Evolutionary conservation across 2,113 vertebrate species (phyloP), one percentile per base, ranked within the genome.

Genomic region (Cettia cetti): DNA sequence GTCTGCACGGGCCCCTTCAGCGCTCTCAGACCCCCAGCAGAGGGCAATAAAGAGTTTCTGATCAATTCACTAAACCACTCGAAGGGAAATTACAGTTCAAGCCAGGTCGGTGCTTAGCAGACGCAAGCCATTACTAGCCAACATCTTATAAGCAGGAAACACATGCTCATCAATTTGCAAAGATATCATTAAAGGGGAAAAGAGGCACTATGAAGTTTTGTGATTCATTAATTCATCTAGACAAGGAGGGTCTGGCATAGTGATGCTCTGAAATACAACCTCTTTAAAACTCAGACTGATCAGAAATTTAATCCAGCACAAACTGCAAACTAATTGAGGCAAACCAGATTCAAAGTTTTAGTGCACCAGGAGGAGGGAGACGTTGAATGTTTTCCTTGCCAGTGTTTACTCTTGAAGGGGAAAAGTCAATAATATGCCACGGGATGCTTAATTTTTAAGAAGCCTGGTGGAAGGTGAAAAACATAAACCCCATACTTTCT

Each of bases 21-120:
- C 39, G 96, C 94, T 76, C 87, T 71, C 33, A 61, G 78, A 53
- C 0, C 3, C 56, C 95, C 98, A 97, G 96, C 86, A 97, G 98
- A 97, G 98, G 98, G 97, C 97, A 98, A 69, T 83, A 50, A 44
- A 81, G 97, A 72, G 76, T 89, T 97, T 97, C 83, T 74, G 37
- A 89, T 96, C 40, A 66, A 68, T 24, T 76, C 54, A 33, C 54
- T 49, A 44, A 85, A 86, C 12, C 49, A 7, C 52, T 54, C 7
- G 8, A 83, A 70, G 50, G 52, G 42, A 82, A 95, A 86, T 37
- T 24, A 74, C 3, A 35, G 33, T 94, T 94, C 89, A 79, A 71
- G 47, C n/a, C 72, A 68, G 93, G 92, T 95, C 54, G 53, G 74
- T 60, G 60, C 60, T 86, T 75, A 86, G 57, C 87, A 74, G 81